phyloP scores from a whole-genome alignment of 2,797 vertebrate genomes.

The Cottoperca gobio region DNA sequence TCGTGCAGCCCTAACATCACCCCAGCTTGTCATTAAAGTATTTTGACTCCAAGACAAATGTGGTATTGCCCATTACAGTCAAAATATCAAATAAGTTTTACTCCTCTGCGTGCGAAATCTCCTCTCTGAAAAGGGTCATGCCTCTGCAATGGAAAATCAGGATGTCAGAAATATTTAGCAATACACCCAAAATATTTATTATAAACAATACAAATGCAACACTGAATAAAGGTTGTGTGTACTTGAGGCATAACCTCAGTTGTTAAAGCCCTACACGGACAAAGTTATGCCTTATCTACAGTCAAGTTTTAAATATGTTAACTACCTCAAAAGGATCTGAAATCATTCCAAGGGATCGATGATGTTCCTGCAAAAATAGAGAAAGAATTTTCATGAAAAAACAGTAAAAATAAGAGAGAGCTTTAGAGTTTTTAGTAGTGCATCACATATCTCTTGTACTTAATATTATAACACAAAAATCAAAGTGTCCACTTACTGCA shows the following conservation, averaged over 20 bases:
- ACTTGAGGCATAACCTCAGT: not conserved
- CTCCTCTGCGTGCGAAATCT: too few species aligned
- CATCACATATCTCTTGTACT: not conserved
- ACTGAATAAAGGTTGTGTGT: not conserved
- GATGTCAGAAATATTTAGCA: not conserved
- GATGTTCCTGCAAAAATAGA: too few species aligned
- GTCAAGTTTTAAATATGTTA: too few species aligned
- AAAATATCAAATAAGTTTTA: not conserved
- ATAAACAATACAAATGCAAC: not conserved
- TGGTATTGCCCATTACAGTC: not conserved
- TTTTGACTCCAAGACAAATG: too few species aligned
- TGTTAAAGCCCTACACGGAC: too few species aligned
- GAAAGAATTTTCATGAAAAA: not conserved
- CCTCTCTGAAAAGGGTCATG: too few species aligned
- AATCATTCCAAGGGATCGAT: too few species aligned
- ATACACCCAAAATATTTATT: not conserved
- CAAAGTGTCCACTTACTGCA: not conserved
- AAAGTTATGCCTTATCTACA: too few species aligned
- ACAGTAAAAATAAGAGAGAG: not conserved
- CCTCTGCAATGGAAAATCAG: slow-evolving; percentile 9
- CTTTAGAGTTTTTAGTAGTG: not conserved
- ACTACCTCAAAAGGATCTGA: too few species aligned
- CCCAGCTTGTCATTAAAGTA: too few species aligned
- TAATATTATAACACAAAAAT: not conserved
- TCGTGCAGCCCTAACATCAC: too few species aligned